These are phyloP conservation scores for Saturnia japonica DNA, from an alignment of 2,888 invertebrate genomes.

Conservation along the genomic window DNA sequence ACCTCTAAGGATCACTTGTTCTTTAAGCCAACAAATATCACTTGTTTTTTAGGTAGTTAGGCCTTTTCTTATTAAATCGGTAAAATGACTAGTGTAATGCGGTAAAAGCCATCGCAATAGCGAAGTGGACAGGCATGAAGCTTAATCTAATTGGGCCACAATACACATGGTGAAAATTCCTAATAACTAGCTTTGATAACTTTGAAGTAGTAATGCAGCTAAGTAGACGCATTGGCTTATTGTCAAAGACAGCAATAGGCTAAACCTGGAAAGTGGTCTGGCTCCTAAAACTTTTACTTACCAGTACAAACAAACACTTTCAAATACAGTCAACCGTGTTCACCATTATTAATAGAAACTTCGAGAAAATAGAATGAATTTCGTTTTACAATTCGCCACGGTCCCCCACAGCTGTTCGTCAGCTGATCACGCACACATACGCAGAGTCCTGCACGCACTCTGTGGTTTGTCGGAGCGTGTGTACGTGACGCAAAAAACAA, in stretches of 20 bases:
- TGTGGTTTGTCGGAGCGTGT: conserved; percentile 20
- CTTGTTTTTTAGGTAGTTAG: not conserved
- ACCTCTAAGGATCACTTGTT: too few relatives aligned
- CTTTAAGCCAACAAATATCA: too few relatives aligned
- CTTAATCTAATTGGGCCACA: not conserved
- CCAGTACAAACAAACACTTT: not conserved
- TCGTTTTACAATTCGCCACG: conserved; percentile 49
- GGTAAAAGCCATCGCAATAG: too few relatives aligned
- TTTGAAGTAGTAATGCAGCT: not conserved
- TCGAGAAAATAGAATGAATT: conserved; percentile 16
- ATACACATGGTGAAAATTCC: not conserved
- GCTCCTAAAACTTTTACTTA: not conserved
- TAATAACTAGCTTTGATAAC: not conserved
- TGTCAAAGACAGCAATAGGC: not conserved
- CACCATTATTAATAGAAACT: not conserved
- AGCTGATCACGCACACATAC: conserved; percentile 66
- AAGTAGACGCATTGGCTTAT: not conserved
- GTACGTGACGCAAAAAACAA: conserved; percentile 61
- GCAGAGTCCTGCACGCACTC: conserved; percentile 28
- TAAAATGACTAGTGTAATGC: not conserved
- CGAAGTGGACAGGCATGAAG: not conserved
- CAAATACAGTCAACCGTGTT: not conserved
- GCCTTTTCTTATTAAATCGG: not conserved
- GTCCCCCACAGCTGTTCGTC: conserved; percentile 62
- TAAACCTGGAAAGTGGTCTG: not conserved